Percentiles rank a stretch among this genome's conserved stretches.
phyloP scores from a whole-genome alignment of 2,797 vertebrate species.

The Diplodus puntazzo region DNA sequence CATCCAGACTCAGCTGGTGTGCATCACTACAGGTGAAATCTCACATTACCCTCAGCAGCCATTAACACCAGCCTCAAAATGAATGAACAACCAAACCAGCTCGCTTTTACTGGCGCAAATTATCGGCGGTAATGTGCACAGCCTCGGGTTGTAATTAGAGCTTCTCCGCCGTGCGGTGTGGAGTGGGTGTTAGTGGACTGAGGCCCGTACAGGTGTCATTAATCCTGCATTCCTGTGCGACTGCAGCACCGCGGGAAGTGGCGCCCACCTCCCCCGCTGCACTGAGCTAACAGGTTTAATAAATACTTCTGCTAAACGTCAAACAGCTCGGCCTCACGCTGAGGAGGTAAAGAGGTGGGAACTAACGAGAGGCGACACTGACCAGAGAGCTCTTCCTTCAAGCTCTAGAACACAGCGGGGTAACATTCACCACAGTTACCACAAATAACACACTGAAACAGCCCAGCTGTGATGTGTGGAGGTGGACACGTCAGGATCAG shows the following conservation, averaged over 20 bases:
- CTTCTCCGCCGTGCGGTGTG: constrained; percentile 19
- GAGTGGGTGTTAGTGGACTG: constrained; percentile 48
- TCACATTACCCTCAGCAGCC: constrained; percentile 58
- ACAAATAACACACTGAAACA: constrained; percentile 2
- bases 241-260: constrained; percentile 32
- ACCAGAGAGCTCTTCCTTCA: constrained; percentile 43
- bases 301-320: constrained; percentile 58
- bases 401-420: constrained; percentile 45
- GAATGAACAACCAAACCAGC: constrained; percentile 54
- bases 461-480: neutral
- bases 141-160: constrained; percentile 74
- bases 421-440: constrained; percentile 10
- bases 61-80: constrained; percentile 54
- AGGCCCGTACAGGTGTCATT: constrained; percentile 62
- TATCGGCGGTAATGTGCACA: constrained; percentile 54
- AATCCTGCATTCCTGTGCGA: constrained; percentile 57
- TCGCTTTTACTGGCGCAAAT: constrained; percentile 60
- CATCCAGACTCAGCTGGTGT: constrained; percentile 33
- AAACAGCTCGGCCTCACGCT: constrained; percentile 34
- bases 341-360: constrained; percentile 66
- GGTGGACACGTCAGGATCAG: neutral
- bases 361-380: constrained; percentile 39
- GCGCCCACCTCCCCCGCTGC: constrained; percentile 24
- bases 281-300: constrained; percentile 58
- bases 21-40: constrained; percentile 63